These are phyloP conservation scores for Rapana venosa DNA, from an alignment of 2,888 invertebrate genomes.

Conservation along the genomic window DNA sequence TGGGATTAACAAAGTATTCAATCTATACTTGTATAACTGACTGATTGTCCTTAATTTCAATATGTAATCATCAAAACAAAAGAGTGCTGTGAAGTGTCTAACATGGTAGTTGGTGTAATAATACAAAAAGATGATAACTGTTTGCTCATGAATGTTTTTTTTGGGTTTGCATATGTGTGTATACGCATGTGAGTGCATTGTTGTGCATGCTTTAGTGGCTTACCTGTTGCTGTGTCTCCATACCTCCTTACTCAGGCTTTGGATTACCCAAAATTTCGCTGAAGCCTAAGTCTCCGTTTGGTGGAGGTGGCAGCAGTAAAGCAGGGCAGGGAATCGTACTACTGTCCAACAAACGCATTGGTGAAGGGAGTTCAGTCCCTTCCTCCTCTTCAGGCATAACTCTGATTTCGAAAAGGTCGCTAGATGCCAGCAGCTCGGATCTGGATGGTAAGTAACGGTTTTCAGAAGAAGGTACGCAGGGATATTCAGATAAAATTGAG, in stretches of 20 bases:
- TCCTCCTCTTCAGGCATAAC: conserved; percentile 66
- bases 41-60: too few relatives aligned
- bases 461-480: neutral
- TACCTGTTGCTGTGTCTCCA: conserved; percentile 14
- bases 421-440: conserved; percentile 62
- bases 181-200: conserved; percentile 24
- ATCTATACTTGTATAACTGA: too few relatives aligned
- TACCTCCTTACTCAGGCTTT: conserved; percentile 59
- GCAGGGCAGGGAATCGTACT: conserved; percentile 57
- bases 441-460: conserved; percentile 60
- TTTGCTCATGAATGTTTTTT: too few relatives aligned
- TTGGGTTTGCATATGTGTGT: neutral
- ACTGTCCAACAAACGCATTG: conserved; percentile 63
- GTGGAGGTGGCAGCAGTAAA: conserved; percentile 51
- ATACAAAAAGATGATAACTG: too few relatives aligned
- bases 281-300: conserved; percentile 58
- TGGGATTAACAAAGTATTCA: neutral
- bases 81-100: neutral
- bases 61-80: neutral
- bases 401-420: conserved; percentile 67
- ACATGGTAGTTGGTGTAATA: neutral
- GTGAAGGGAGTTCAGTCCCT: conserved; percentile 47
- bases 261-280: conserved; percentile 68
- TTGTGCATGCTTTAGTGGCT: conserved; percentile 37
- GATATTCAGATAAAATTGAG: neutral